Evolutionary conservation across 2,888 invertebrate species (phyloP), one percentile per base, ranked within the genome.

Genomic region (Drosophila gaucha): DNA sequence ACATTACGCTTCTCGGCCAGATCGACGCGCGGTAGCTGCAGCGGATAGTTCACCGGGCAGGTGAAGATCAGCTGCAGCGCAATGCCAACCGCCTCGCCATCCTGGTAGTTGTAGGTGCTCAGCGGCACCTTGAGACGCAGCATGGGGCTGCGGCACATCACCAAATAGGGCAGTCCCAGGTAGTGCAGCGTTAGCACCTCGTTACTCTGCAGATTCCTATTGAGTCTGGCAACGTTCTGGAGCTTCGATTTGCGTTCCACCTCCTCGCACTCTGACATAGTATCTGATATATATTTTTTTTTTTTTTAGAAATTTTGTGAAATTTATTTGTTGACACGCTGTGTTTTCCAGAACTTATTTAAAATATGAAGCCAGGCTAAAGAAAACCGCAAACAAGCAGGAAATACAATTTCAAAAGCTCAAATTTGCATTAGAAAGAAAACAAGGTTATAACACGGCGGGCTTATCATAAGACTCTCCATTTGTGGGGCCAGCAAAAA

Each of bases 101-200:
- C 44, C 14, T 63, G 67, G 22, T 73, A 86, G 55, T 84, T 77
- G 5, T 49, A 14, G 1, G 79, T 85, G 46, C 80, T 67, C 38
- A 85, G 30, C 0, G 85, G 75, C 39, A 85, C 52, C 64, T 63
- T 79, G 10, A 85, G n/a, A 1, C 74, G 56, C 16, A 86, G 38
- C 9, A 49, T 12, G 0, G 87, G 75, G 0, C 28, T 36, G 0
- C 86, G 83, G 4, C 65, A 31, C 8, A 79, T n/a, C 2, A 86
- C 80, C 60, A 69, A 1, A 38, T 78, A 82, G 9, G 82, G 75
- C 24, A 83, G 22, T 5, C 84, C 86, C 59, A 84, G 47, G 6
- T 86, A 84, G 39, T 86, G 84, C 62, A 84, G 18, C 0, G 86
- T 82, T 9, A 71, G 47, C 43, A 85, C 62, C 52, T 85, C 87